Percentiles rank a stretch among this genome's conserved stretches.
These are phyloP conservation scores for Parelbella ahira DNA, from an alignment of 2,888 invertebrate species.

Conservation along the genomic window DNA sequence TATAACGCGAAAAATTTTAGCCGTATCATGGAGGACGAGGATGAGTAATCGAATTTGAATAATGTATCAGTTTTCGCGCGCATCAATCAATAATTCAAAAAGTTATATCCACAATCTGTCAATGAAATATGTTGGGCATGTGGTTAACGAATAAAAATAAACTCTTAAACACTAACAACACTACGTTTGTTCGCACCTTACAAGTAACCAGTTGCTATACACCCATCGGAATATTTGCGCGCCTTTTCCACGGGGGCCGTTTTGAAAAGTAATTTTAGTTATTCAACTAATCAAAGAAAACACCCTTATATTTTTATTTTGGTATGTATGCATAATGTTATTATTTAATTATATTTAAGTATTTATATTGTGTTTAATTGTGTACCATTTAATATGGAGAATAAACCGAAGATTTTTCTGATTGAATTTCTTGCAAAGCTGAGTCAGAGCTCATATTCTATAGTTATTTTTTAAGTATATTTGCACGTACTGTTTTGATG, in stretches of 20 bases:
- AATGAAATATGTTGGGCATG: constrained; percentile 47
- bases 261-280: constrained; percentile 17
- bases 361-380: no score
- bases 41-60: no score
- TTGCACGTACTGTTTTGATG: not conserved
- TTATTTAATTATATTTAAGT: no score
- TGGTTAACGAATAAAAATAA: constrained; percentile 64
- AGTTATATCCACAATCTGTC: constrained; percentile 24
- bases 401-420: no score
- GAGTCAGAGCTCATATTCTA: no score
- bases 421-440: no score
- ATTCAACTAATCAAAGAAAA: not conserved
- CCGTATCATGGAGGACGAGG: constrained; percentile 11
- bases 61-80: no score
- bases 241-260: constrained; percentile 41
- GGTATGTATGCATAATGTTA: no score
- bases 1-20: not conserved
- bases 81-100: no score
- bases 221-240: constrained; percentile 52
- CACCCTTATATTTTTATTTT: no score
- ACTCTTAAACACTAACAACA: constrained; percentile 47
- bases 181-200: constrained; percentile 60
- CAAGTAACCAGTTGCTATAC: constrained; percentile 49
- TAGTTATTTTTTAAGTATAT: not conserved
- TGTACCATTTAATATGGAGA: no score